phyloP scores from a whole-genome alignment of 2,888 invertebrate genomes.

The Nineta flava region DNA sequence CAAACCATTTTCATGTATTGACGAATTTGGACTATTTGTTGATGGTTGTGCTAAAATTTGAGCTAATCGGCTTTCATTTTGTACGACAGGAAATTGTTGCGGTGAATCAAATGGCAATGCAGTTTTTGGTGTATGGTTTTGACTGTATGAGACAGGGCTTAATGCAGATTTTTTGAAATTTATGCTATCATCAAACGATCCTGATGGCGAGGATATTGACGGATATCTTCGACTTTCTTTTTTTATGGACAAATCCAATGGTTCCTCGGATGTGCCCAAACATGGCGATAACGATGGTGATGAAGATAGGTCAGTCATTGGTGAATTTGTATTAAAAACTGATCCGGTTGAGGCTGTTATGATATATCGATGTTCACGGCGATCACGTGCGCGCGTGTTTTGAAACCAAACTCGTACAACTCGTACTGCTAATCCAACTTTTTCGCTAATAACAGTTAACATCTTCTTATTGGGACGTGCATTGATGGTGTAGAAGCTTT shows the following conservation, averaged over 20 bases:
- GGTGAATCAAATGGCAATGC: not conserved
- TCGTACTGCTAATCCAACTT: slow-evolving; percentile 55
- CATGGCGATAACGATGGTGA: slow-evolving; percentile 14
- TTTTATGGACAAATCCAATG: slow-evolving; percentile 81
- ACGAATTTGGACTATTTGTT: slow-evolving; percentile 16
- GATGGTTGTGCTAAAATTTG: slow-evolving; percentile 32
- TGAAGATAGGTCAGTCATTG: slow-evolving; percentile 8
- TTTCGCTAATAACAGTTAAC: slow-evolving; percentile 73
- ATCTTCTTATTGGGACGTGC: slow-evolving; percentile 90
- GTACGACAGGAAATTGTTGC: not conserved
- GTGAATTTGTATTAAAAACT: slow-evolving; percentile 19
- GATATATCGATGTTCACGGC: slow-evolving; percentile 45
- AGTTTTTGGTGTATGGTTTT: not conserved
- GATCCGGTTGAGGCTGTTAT: slow-evolving; percentile 16
- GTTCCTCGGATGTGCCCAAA: slow-evolving; percentile 47
- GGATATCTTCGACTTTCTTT: slow-evolving; percentile 48
- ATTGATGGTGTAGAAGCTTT: slow-evolving; percentile 78
- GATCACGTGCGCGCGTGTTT: slow-evolving; percentile 80
- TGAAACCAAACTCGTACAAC: slow-evolving; percentile 95
- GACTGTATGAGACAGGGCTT: slow-evolving; percentile 9
- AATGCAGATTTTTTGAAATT: slow-evolving; percentile 57
- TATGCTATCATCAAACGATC: slow-evolving; percentile 53
- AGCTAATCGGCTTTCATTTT: slow-evolving; percentile 26
- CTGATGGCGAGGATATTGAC: slow-evolving; percentile 41
- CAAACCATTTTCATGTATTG: slow-evolving; percentile 3